These are phyloP conservation scores for Hephaestus fuliginosus DNA, from an alignment of 2,797 vertebrate species.

Conservation along the genomic window DNA sequence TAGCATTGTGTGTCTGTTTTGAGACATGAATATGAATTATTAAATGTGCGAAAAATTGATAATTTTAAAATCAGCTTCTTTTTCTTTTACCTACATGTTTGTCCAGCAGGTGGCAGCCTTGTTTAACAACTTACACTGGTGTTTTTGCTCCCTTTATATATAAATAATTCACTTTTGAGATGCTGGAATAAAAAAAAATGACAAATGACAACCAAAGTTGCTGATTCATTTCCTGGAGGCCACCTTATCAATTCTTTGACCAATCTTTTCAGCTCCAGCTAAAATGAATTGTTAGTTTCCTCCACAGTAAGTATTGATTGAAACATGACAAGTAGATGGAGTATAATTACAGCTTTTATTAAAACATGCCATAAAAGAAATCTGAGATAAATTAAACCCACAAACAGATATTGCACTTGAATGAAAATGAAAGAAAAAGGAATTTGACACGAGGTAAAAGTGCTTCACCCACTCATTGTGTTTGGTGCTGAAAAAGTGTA, in stretches of 20 bases:
- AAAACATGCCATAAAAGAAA: slow-evolving; percentile 78
- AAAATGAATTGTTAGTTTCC: neutral
- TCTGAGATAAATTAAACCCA: slow-evolving; percentile 70
- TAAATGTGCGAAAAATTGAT: neutral
- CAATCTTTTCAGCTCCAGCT: neutral
- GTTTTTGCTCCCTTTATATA: neutral
- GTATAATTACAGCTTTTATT: slow-evolving; percentile 71
- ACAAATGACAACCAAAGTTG: neutral
- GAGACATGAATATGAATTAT: slow-evolving; percentile 19
- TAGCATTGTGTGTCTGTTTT: slow-evolving; percentile 41
- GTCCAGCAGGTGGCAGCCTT: slow-evolving; percentile 55
- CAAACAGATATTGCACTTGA: slow-evolving; percentile 74
- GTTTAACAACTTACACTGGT: neutral
- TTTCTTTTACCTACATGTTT: neutral
- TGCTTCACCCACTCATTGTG: slow-evolving; percentile 44
- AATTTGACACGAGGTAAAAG: slow-evolving; percentile 48
- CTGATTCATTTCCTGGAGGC: neutral
- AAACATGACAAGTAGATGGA: slow-evolving; percentile 9
- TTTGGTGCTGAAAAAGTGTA: slow-evolving; percentile 19
- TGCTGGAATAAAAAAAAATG: neutral
- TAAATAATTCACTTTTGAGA: neutral
- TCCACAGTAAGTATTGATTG: neutral
- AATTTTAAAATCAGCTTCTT: neutral
- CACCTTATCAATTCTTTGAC: neutral
- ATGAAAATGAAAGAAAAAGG: slow-evolving; percentile 42